Evolutionary conservation across 2,113 vertebrate genomes (phyloP).

Genomic region (Illadopsis cleaveri): DNA sequence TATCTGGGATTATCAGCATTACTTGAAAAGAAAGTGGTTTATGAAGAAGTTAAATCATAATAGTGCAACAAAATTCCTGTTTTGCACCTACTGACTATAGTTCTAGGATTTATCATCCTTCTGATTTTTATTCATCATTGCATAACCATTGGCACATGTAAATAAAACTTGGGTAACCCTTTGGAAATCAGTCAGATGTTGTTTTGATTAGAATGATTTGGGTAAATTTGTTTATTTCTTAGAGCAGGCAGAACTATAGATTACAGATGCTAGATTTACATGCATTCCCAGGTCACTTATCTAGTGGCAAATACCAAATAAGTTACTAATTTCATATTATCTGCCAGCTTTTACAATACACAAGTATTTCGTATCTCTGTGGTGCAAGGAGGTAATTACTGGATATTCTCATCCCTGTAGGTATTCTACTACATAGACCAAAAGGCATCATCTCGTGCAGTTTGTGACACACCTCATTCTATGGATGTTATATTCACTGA

Average conservation of each 20-base stretch:
- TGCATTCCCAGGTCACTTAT: not conserved
- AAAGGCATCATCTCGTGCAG: not conserved
- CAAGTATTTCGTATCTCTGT: not conserved
- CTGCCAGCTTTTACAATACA: not conserved
- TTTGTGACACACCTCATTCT: not conserved
- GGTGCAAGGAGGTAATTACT: not conserved
- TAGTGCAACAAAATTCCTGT: not conserved
- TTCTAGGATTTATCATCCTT: not conserved
- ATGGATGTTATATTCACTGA: not conserved
- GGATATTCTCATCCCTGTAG: not conserved
- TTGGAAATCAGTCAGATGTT: not conserved
- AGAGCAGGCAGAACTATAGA: not conserved
- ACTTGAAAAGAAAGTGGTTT: not conserved
- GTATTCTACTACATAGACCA: not conserved
- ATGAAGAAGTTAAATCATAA: not conserved
- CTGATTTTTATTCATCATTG: not conserved
- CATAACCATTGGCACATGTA: not conserved
- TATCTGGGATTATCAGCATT: not conserved
- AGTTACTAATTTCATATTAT: not conserved
- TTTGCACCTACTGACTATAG: not conserved
- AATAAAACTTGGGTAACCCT: not conserved
- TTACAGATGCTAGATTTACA: not conserved
- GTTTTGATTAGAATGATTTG: not conserved
- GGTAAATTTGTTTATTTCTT: not conserved
- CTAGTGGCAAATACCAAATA: not conserved